Conservation (phyloP, 2,797 vertebrate genomes). For the Eremophila alpestris region DNA sequence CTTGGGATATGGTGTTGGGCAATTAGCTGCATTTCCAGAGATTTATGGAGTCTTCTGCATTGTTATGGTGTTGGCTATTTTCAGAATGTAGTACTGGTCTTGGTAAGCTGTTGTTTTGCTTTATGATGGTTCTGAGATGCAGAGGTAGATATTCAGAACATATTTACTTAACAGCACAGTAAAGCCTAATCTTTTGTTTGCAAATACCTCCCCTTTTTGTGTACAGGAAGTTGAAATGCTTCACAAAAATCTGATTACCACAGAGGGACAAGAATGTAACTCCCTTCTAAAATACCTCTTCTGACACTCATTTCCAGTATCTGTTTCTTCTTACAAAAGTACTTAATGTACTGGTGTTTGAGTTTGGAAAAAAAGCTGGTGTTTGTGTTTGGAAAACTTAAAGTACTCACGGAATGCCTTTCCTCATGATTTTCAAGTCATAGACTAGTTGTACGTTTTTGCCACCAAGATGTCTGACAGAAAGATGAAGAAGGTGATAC, state of each 20-base stretch:
- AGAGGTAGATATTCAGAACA: not conserved
- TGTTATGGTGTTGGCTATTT: not conserved
- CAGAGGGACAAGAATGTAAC: not conserved
- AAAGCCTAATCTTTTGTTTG: not conserved
- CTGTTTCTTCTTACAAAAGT: not conserved
- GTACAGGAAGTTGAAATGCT: not conserved
- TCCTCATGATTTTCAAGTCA: not conserved
- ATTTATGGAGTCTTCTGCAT: not conserved
- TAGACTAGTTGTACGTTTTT: not conserved
- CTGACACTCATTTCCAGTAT: not conserved
- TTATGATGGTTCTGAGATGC: not conserved
- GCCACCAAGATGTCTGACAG: not conserved
- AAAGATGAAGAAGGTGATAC: not conserved
- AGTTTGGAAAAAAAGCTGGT: not conserved
- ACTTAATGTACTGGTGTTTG: not conserved
- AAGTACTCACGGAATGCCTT: not conserved
- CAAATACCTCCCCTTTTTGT: not conserved
- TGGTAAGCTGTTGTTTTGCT: not conserved
- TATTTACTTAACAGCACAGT: not conserved
- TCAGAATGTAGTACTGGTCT: not conserved
- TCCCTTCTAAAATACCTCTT: not conserved
- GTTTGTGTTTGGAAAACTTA: not conserved
- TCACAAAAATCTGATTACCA: not conserved
- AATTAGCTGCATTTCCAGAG: not conserved
- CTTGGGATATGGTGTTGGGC: not conserved